Conservation (phyloP, 2,888 invertebrate species). For the Silvanus unidentatus region DNA sequence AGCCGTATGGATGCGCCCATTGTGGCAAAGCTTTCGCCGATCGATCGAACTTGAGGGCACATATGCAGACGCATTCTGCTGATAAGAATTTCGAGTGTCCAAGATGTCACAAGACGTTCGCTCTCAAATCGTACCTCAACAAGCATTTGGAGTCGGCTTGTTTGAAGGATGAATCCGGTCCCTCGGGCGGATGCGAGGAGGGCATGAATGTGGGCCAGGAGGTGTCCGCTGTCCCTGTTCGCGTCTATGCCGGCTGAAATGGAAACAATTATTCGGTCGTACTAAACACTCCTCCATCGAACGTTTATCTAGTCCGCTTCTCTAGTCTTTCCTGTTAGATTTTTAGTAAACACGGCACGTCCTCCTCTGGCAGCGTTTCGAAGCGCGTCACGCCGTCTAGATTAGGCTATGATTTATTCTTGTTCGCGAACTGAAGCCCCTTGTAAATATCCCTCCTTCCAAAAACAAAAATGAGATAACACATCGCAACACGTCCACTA, state of each 20-base stretch:
- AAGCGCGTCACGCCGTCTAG: slow-evolving; percentile 35
- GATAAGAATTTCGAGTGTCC: slow-evolving; percentile 86
- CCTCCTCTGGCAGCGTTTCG: slow-evolving; percentile 29
- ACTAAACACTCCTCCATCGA: slow-evolving; percentile 13
- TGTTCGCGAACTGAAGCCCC: slow-evolving; percentile 39
- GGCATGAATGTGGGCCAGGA: background rate
- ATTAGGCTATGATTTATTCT: slow-evolving; percentile 42
- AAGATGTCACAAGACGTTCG: slow-evolving; percentile 85
- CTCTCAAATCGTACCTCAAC: slow-evolving; percentile 89
- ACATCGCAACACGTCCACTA: slow-evolving; percentile 50
- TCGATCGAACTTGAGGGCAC: slow-evolving; percentile 85
- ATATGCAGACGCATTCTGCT: slow-evolving; percentile 89
- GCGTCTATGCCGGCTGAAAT: slow-evolving; percentile 36
- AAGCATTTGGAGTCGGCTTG: slow-evolving; percentile 93
- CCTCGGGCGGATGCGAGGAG: slow-evolving; percentile 7
- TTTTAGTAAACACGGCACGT: slow-evolving; percentile 36
- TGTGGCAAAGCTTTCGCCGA: slow-evolving; percentile 95
- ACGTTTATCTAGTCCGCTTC: slow-evolving; percentile 31
- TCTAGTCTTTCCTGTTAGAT: slow-evolving; percentile 29
- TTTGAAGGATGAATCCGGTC: slow-evolving; percentile 53
- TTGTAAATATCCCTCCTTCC: slow-evolving; percentile 44
- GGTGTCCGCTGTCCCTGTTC: slow-evolving; percentile 24
- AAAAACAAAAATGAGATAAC: slow-evolving; percentile 35
- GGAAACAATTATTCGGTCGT: background rate
- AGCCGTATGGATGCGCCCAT: slow-evolving; percentile 89